Conservation (phyloP, 1,140 invertebrate genomes). For the Trialeurodes vaporariorum region DNA sequence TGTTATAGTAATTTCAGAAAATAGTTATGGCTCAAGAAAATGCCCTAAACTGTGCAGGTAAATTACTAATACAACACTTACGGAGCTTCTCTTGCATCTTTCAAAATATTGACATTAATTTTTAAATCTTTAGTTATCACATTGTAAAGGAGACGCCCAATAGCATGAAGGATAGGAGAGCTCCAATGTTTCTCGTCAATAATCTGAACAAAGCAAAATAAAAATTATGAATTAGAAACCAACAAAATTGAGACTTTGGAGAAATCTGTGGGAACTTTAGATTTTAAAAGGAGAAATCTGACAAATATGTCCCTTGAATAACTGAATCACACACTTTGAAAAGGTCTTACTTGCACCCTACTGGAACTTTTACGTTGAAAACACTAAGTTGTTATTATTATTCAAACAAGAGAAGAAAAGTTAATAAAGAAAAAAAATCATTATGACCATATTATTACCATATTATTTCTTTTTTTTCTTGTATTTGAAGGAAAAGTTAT, state of each 20-base stretch:
- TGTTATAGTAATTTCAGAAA: too few species aligned
- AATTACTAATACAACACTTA: too few species aligned
- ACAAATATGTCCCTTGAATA: neutral
- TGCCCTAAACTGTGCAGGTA: too few species aligned
- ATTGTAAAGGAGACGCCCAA: constrained; percentile 74
- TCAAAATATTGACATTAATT: constrained; percentile 57
- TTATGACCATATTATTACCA: too few species aligned
- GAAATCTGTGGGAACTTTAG: neutral
- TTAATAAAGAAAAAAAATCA: too few species aligned
- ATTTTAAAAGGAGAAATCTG: neutral
- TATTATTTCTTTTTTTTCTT: too few species aligned
- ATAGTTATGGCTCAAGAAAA: too few species aligned
- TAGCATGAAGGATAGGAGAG: constrained; percentile 38
- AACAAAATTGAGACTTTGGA: constrained; percentile 8
- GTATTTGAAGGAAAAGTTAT: too few species aligned
- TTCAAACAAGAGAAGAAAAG: too few species aligned
- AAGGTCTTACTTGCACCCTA: too few species aligned
- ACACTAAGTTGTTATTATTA: too few species aligned
- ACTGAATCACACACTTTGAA: constrained; percentile 1
- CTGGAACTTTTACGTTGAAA: too few species aligned
- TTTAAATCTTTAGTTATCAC: constrained; percentile 78
- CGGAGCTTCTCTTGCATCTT: constrained; percentile 11
- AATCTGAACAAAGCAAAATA: constrained; percentile 34
- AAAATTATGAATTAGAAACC: constrained; percentile 12
- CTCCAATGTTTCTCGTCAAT: constrained; percentile 51